Evolutionary conservation across 2,888 invertebrate genomes (phyloP).

Genomic region (Chrysotoxum bicinctum): DNA sequence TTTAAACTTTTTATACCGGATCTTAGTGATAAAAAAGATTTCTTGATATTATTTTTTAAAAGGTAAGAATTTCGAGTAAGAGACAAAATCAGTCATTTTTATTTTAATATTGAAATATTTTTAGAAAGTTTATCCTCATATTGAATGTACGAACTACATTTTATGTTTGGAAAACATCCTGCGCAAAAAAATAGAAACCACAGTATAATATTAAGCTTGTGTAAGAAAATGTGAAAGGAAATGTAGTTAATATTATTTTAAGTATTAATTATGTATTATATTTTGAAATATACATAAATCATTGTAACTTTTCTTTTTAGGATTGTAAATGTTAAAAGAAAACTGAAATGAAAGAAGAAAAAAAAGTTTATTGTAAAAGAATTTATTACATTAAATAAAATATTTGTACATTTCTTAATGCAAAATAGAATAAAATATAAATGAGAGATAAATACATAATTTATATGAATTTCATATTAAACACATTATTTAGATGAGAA

Average conservation of each 20-base stretch:
- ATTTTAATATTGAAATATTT: neutral
- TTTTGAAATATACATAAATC: conserved; percentile 25
- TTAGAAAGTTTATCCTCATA: neutral
- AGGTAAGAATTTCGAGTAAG: neutral
- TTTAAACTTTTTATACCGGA: neutral
- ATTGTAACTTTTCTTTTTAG: conserved; percentile 30
- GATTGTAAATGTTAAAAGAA: conserved; percentile 36
- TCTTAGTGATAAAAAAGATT: neutral
- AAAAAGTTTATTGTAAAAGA: conserved; percentile 44
- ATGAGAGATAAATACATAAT: conserved; percentile 29
- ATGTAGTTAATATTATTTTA: conserved; percentile 20
- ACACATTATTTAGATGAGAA: conserved; percentile 19
- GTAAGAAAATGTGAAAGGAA: conserved; percentile 36
- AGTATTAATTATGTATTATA: neutral
- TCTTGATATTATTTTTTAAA: neutral
- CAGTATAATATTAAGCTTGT: conserved; percentile 18
- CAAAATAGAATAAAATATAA: conserved; percentile 45
- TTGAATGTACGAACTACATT: neutral
- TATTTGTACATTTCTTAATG: conserved; percentile 69
- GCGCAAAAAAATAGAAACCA: neutral
- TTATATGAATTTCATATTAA: conserved; percentile 43
- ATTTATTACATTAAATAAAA: conserved; percentile 30
- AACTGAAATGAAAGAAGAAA: neutral
- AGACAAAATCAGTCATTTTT: neutral
- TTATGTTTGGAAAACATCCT: neutral